phyloP scores from a whole-genome alignment of 2,113 vertebrate genomes.

The Grammomys surdaster region DNA sequence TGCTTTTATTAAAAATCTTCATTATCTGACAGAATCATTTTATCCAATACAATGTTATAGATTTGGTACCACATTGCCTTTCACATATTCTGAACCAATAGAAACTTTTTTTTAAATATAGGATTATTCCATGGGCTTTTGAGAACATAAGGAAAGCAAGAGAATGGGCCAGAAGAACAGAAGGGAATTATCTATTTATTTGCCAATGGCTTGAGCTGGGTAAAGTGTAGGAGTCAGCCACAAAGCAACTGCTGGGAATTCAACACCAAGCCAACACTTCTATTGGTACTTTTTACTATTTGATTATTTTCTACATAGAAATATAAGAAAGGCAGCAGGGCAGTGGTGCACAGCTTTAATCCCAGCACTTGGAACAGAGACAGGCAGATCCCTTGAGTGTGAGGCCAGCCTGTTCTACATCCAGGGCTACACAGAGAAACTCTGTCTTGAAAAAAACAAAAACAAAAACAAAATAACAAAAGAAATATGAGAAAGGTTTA shows the following conservation, averaged over 20 bases:
- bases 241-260: constrained; percentile 87
- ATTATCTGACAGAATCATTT: constrained; percentile 51
- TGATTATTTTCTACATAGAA: too few species aligned
- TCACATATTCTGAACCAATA: constrained; percentile 34
- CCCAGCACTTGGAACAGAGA: too few species aligned
- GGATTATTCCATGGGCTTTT: constrained; percentile 81
- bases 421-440: too few species aligned
- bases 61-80: constrained; percentile 3
- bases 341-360: too few species aligned
- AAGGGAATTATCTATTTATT: constrained; percentile 89
- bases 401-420: too few species aligned
- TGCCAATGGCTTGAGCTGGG: constrained; percentile 90
- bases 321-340: too few species aligned
- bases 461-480: too few species aligned
- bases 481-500: too few species aligned
- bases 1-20: constrained; percentile 36
- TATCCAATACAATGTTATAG: not conserved
- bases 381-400: too few species aligned
- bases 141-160: constrained; percentile 85
- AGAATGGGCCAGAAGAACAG: constrained; percentile 88
- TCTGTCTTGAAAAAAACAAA: too few species aligned
- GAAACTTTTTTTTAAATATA: constrained; percentile 69
- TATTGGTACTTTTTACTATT: not conserved
- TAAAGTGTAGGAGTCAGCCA: constrained; percentile 89
- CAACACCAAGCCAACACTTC: constrained; percentile 77